phyloP scores from a whole-genome alignment of 30 jellyfish, hydroid and myxozoan species.

The Aurelia aurita region DNA sequence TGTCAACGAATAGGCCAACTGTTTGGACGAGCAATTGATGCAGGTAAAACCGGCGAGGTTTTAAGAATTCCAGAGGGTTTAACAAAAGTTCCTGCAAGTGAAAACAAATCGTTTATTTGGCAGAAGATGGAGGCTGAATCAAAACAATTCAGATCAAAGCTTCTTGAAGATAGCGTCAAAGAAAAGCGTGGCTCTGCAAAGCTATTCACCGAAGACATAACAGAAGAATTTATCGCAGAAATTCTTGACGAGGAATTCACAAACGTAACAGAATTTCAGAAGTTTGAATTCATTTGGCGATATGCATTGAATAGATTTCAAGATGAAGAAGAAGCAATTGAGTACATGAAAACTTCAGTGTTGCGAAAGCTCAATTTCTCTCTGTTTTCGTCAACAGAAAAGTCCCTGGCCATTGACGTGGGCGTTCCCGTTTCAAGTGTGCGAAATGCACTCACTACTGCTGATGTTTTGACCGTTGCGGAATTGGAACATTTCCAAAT shows the following conservation, averaged over 20 bases:
- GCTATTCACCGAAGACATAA: constrained; percentile 4
- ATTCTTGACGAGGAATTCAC: background rate
- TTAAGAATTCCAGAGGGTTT: constrained; percentile 26
- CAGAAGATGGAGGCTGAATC: constrained; percentile 37
- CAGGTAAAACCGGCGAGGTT: constrained; percentile 37
- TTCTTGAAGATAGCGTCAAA: background rate
- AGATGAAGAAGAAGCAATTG: constrained; percentile 16
- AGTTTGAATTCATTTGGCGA: constrained; percentile 26
- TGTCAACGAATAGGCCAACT: constrained; percentile 36
- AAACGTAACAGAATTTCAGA: constrained; percentile 16
- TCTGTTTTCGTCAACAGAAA: constrained; percentile 30
- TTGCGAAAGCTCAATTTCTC: constrained; percentile 5
- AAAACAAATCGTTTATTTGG: constrained; percentile 5
- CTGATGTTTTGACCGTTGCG: constrained; percentile 5
- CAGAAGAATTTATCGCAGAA: constrained; percentile 1
- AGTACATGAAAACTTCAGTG: background rate
- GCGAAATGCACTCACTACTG: background rate
- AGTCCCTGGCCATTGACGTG: constrained; percentile 16
- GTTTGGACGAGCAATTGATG: constrained; percentile 46
- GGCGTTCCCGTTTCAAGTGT: constrained; percentile 10
- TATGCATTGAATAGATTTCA: constrained; percentile 9
- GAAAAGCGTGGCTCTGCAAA: background rate
- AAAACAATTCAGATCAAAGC: background rate
- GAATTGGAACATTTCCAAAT: background rate
- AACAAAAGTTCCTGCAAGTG: background rate